Percentiles rank a stretch among this genome's conserved stretches.
phyloP scores from a whole-genome alignment of 2,888 invertebrate species.

The Eupithecia vulgata region DNA sequence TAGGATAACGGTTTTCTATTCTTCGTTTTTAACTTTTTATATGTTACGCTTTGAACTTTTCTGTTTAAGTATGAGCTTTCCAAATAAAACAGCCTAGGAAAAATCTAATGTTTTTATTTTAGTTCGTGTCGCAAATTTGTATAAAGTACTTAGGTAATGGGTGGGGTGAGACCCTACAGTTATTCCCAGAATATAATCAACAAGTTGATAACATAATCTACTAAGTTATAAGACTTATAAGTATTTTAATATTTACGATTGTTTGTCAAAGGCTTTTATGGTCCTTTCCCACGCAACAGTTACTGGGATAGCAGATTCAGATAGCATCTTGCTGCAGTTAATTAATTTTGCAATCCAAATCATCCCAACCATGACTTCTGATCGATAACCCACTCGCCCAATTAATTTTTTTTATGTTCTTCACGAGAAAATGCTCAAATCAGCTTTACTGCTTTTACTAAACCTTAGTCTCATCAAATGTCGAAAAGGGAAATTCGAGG shows the following conservation, averaged over 20 bases:
- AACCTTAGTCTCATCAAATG: conserved; percentile 11
- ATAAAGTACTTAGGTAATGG: background rate
- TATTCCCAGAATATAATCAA: background rate
- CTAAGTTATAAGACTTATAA: background rate
- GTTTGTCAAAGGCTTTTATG: conserved; percentile 8
- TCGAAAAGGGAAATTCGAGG: background rate
- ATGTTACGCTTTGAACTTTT: background rate
- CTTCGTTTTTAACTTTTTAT: background rate
- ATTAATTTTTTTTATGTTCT: conserved; percentile 16
- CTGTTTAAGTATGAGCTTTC: background rate
- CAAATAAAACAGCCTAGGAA: background rate
- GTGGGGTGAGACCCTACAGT: background rate
- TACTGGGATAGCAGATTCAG: conserved; percentile 3
- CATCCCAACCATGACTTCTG: conserved; percentile 25
- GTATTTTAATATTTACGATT: background rate
- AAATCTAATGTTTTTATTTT: background rate
- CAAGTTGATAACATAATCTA: background rate
- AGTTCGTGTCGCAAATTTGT: background rate
- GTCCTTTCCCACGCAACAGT: background rate
- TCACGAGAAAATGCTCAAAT: conserved; percentile 18
- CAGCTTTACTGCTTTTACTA: conserved; percentile 14
- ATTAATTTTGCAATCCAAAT: conserved; percentile 28
- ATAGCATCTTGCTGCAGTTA: conserved; percentile 11
- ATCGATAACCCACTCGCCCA: conserved; percentile 16
- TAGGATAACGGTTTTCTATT: background rate